These are phyloP conservation scores for Ptychochromis oligacanthus DNA, from an alignment of 2,113 vertebrate genomes.

Conservation along the genomic window DNA sequence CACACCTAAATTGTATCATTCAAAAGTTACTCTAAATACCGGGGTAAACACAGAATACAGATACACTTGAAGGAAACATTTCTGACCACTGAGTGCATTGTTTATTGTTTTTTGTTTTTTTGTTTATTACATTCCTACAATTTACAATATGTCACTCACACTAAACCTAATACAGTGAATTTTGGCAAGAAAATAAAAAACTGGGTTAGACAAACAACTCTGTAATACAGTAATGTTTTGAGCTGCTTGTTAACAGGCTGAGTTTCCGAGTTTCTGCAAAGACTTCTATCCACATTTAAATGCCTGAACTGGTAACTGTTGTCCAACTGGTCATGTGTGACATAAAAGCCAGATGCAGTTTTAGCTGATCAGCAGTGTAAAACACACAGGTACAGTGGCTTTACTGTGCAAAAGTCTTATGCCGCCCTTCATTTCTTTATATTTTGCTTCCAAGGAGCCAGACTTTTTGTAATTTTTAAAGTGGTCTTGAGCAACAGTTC, in stretches of 20 bases:
- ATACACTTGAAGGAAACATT: background rate
- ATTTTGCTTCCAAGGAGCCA: background rate
- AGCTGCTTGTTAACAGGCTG: no score
- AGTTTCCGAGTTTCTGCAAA: background rate
- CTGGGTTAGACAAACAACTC: background rate
- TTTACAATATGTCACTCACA: background rate
- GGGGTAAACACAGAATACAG: background rate
- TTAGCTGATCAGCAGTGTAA: no score
- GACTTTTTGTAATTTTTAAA: background rate
- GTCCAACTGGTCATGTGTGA: no score
- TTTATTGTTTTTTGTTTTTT: no score
- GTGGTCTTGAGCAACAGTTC: no score
- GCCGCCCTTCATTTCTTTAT: no score
- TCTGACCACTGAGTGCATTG: background rate
- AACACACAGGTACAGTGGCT: no score
- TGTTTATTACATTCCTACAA: background rate
- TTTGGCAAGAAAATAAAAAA: accelerated
- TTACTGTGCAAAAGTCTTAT: no score
- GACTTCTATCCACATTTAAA: no score
- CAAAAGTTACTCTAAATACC: background rate
- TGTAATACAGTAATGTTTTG: background rate
- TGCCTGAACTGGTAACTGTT: no score
- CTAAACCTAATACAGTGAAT: background rate
- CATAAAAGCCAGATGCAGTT: no score
- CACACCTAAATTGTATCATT: background rate